Conservation (phyloP, 2,888 invertebrate species). For the Cynaeus angustus region DNA sequence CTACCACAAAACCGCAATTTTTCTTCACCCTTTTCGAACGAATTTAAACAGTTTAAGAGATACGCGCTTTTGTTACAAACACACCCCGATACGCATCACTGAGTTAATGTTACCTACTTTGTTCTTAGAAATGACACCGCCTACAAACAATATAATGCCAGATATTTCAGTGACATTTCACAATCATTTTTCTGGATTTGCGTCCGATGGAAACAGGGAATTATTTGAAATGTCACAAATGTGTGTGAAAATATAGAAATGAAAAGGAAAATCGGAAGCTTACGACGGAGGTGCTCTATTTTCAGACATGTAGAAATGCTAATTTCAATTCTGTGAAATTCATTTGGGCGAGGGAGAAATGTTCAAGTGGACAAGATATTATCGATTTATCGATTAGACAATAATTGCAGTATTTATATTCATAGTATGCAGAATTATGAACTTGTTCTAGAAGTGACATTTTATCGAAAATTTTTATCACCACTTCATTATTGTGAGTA, state of each 20-base stretch:
- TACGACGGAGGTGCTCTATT: too few species aligned
- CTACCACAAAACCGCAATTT: conserved; percentile 30
- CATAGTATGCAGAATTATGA: too few species aligned
- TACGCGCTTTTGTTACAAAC: conserved; percentile 17
- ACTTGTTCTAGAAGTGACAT: too few species aligned
- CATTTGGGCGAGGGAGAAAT: too few species aligned
- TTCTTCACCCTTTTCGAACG: conserved; percentile 21
- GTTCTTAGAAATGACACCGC: conserved; percentile 18
- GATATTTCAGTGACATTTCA: conserved; percentile 16
- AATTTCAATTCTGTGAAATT: too few species aligned
- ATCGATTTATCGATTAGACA: too few species aligned
- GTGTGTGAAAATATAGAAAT: background rate
- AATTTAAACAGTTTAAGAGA: conserved; percentile 26
- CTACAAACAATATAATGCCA: conserved; percentile 21
- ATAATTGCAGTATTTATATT: too few species aligned
- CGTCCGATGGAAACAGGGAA: background rate
- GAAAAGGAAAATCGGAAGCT: too few species aligned
- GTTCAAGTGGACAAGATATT: too few species aligned
- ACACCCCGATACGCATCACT: conserved; percentile 36
- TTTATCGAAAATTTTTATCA: too few species aligned
- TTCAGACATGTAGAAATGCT: too few species aligned
- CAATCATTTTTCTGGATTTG: conserved; percentile 19
- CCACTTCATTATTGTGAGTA: too few species aligned
- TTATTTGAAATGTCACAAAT: conserved; percentile 13
- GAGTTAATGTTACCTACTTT: conserved; percentile 26